Conservation (phyloP, 2,888 invertebrate genomes). For the Coelopa pilipes region DNA sequence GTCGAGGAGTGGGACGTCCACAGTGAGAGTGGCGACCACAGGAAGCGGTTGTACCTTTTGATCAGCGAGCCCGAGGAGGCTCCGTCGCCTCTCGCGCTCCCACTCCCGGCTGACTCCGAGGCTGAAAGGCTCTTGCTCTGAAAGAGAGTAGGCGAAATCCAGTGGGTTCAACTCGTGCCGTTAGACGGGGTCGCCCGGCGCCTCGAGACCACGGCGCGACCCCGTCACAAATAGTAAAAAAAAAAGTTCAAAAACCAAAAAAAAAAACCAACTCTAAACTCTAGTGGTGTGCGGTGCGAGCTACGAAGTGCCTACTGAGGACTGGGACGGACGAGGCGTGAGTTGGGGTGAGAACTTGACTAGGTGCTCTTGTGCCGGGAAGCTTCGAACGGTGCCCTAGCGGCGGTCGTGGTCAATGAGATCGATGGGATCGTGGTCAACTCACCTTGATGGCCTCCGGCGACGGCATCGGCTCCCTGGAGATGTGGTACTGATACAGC, state of each 20-base stretch:
- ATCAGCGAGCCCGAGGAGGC: slow-evolving; percentile 40
- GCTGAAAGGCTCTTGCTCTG: slow-evolving; percentile 39
- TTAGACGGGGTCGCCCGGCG: too few relatives aligned
- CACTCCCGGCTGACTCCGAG: slow-evolving; percentile 1
- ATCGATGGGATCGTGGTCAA: slow-evolving; percentile 14
- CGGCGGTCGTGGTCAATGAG: too few relatives aligned
- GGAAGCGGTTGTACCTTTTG: slow-evolving; percentile 47
- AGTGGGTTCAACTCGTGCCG: background rate
- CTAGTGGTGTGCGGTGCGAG: too few relatives aligned
- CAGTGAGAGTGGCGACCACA: slow-evolving; percentile 49
- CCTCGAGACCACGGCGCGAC: too few relatives aligned
- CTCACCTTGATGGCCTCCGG: slow-evolving; percentile 63
- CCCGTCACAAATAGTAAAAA: too few relatives aligned
- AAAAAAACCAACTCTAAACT: too few relatives aligned
- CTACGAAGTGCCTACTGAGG: too few relatives aligned
- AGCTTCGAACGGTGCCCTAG: too few relatives aligned
- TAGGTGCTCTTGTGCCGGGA: too few relatives aligned
- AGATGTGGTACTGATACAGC: slow-evolving; percentile 72
- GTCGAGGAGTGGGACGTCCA: slow-evolving; percentile 38
- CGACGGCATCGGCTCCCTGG: slow-evolving; percentile 65
- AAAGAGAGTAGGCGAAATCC: slow-evolving; percentile 21
- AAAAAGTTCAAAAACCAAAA: too few relatives aligned
- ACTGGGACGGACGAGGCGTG: too few relatives aligned
- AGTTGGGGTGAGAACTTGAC: too few relatives aligned
- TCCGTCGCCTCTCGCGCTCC: slow-evolving; percentile 16